phyloP scores from a whole-genome alignment of 2,888 invertebrate species.

The Omphaloscelis lunosa region DNA sequence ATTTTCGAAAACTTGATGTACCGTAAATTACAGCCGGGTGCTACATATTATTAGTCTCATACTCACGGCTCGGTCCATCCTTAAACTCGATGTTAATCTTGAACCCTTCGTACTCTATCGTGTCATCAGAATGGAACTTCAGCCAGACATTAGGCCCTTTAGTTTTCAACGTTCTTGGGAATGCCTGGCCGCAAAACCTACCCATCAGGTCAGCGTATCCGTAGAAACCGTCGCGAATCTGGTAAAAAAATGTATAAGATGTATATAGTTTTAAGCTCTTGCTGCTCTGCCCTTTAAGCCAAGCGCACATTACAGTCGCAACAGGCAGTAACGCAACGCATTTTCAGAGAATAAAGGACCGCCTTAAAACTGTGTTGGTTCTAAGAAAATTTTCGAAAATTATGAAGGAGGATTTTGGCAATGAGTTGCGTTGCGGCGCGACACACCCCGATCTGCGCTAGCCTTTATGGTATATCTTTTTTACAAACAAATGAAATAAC shows the following conservation, averaged over 20 bases:
- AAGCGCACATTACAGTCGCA: no score
- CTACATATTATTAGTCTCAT: slow-evolving; percentile 6
- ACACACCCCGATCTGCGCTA: not conserved
- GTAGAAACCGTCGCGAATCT: slow-evolving; percentile 84
- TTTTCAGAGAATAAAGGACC: not conserved
- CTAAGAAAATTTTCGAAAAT: not conserved
- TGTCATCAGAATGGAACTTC: slow-evolving; percentile 82
- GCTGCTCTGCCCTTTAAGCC: not conserved
- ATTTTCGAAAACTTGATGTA: no score
- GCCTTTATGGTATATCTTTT: no score
- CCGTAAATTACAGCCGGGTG: no score
- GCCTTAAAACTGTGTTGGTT: not conserved
- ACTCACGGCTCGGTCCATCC: slow-evolving; percentile 69
- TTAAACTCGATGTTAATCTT: slow-evolving; percentile 79
- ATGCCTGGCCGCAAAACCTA: slow-evolving; percentile 81
- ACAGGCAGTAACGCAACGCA: not conserved
- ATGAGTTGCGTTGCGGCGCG: not conserved
- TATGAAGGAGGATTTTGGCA: not conserved
- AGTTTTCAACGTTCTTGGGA: slow-evolving; percentile 80
- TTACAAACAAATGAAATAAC: no score
- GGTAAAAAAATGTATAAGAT: slow-evolving; percentile 12
- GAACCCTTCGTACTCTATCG: slow-evolving; percentile 87
- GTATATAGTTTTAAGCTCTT: no score
- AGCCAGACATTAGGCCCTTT: slow-evolving; percentile 84
- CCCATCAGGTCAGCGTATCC: slow-evolving; percentile 81